These are phyloP conservation scores for Spea bombifrons DNA, from an alignment of 2,113 vertebrate genomes.

Conservation along the genomic window DNA sequence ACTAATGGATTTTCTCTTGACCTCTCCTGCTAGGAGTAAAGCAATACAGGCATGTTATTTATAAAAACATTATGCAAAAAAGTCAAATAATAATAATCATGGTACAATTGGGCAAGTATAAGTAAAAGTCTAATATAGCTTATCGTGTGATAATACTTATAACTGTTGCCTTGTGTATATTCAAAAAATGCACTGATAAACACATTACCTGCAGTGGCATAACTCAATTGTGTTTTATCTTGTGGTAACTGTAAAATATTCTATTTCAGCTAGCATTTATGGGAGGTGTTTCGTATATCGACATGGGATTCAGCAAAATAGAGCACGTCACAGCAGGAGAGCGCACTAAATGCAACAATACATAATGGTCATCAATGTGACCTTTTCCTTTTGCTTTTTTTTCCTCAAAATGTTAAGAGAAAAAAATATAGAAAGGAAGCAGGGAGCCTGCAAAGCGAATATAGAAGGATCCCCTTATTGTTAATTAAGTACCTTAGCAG, in stretches of 20 bases:
- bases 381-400: conserved; percentile 55
- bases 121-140: neutral
- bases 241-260: conserved; percentile 40
- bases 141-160: conserved; percentile 6
- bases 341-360: conserved; percentile 62
- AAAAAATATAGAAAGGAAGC: conserved; percentile 52
- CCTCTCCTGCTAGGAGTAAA: conserved; percentile 34
- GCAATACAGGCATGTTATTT: conserved; percentile 30
- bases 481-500: conserved; percentile 67
- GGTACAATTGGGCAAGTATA: conserved; percentile 4
- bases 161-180: conserved; percentile 51
- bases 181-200: conserved; percentile 55
- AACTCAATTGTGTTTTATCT: conserved; percentile 49
- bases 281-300: conserved; percentile 61
- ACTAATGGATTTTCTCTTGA: conserved; percentile 49
- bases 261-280: conserved; percentile 53
- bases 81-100: conserved; percentile 17
- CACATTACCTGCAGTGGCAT: conserved; percentile 52
- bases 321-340: conserved; percentile 60
- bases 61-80: conserved; percentile 37
- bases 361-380: conserved; percentile 58
- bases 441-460: conserved; percentile 51
- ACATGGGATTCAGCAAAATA: conserved; percentile 61
- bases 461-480: conserved; percentile 58
- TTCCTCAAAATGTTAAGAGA: conserved; percentile 57